Evolutionary conservation across 2,113 vertebrate genomes (phyloP), one percentile per base, ranked within the genome.

Genomic region (Pachypanchax playfairii): DNA sequence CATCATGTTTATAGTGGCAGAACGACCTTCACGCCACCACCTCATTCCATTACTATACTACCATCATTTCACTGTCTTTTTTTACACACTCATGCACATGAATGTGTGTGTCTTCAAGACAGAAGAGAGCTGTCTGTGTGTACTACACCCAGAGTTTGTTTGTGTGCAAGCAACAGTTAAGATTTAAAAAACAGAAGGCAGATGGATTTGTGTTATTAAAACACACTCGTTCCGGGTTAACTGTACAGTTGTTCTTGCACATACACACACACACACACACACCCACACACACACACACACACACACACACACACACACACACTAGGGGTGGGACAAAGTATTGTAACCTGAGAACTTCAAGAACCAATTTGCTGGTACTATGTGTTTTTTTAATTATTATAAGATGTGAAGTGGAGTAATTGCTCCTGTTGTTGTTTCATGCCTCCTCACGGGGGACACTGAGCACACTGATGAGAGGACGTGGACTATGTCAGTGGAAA

Each of bases 1-100:
- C 39, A 25, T 35, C 51, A 41, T 60, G 64, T 76, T 75, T 82
- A 84, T 80, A 62, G 65, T 38, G 72, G 72, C 61, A 65, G 67
- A 73, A 55, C 22, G 73, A 82, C 82, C 82, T 86, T 86, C 81
- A 80, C 33, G 47, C 52, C 75, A 46, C 26, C 72, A 62, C 68
- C 77, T 77, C 73, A 55, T 73, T 57, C 77, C 68, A 67, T 67
- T 52, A 61, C 80, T 61, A 65, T 9, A 66, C 55, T 39, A 52
- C 72, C 49, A 26, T 52, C 39, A 59, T 62, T 33, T 51, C 47
- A 15, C 48, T 2, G 18, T 61, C 59, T n/a, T 55, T 50, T 35
- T 24, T 54, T 17, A 51, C 50, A 73, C 41, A 64, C 47, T 59
- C 28, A 20, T 6, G 8, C 29, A 20, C 28, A 18, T 31, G 47